Evolutionary conservation across 2,797 vertebrate genomes (phyloP).

Genomic region (Apogon hyalosoma): DNA sequence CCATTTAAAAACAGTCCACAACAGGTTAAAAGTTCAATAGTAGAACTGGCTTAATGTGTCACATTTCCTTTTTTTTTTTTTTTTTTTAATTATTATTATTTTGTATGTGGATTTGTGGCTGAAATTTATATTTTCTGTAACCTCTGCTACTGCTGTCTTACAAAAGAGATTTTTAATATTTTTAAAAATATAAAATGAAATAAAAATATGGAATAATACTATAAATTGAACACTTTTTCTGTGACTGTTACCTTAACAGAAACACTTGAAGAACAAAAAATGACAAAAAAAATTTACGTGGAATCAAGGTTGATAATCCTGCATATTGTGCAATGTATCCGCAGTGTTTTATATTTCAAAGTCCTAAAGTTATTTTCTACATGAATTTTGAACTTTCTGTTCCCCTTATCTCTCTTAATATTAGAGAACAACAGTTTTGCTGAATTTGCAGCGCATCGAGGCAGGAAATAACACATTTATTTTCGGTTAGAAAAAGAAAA

Average conservation of each 20-base stretch:
- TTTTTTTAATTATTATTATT: no score
- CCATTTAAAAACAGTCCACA: no score
- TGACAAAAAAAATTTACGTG: not conserved
- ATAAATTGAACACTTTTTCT: no score
- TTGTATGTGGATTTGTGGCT: no score
- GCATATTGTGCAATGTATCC: slow-evolving; percentile 2
- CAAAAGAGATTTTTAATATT: no score
- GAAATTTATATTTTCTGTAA: no score
- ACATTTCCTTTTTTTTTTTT: no score
- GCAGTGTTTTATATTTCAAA: not conserved
- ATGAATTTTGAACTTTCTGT: slow-evolving; percentile 10
- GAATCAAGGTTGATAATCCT: slow-evolving; percentile 6
- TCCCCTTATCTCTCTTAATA: slow-evolving; percentile 27
- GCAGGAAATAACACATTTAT: slow-evolving; percentile 56
- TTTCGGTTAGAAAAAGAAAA: slow-evolving; percentile 52
- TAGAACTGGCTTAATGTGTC: no score
- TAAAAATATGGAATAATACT: no score
- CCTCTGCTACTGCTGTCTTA: no score
- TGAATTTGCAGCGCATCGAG: slow-evolving; percentile 4
- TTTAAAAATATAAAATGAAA: no score
- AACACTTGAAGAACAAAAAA: slow-evolving; percentile 9
- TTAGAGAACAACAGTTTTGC: slow-evolving; percentile 18
- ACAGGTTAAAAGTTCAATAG: no score
- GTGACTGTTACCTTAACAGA: not conserved
- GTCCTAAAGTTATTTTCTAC: slow-evolving; percentile 2